Evolutionary conservation across 1,140 invertebrate species (phyloP), one percentile per base, ranked within the genome.

Genomic region (Anagrus nilaparvatae): DNA sequence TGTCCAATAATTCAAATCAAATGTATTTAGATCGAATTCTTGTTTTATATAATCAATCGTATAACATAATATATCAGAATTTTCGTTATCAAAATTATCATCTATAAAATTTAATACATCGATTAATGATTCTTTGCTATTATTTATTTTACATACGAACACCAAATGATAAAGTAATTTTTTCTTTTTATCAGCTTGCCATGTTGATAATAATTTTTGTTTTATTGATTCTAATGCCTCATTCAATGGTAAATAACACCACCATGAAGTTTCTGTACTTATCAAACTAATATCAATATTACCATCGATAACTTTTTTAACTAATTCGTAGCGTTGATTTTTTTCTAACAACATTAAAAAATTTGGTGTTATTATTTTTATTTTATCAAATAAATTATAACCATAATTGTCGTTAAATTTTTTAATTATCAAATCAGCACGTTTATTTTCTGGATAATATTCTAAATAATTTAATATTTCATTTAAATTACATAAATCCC

Each of bases 61-160:
- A 3, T 3, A 18, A 14, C 20, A 5, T 5, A 48, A 36, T 2
- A 59, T 12, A 16, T 32, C 33, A 1, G 6, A 0, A n/a, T 49
- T 43, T 40, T 65, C 63, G 21, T 62, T 62, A 16, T 43, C 57
- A 20, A 60, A 55, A 10, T 48, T 57, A 1, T 42, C 36, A 12
- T 31, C 28, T 1, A 61, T 8, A 18, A 58, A 63, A 7, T 47
- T 32, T 1, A 68, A 13, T 0, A 54, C 43, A 2, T 57, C n/a
- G 0, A 54, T 32, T 3, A 68, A 40, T 1, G 52, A 44, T 5
- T 50, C 14, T 6, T 54, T 28, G 31, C 58, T 52, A 0, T 56
- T 20, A 29, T 67, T 68, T 0, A 65, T 35, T 12, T 48, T 54
- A 27, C 60, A 67, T 6, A 34, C 43, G 13, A 46, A 54, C 4